Evolutionary conservation across 2,888 invertebrate genomes (phyloP).

Genomic region (Loripinus fragilis): DNA sequence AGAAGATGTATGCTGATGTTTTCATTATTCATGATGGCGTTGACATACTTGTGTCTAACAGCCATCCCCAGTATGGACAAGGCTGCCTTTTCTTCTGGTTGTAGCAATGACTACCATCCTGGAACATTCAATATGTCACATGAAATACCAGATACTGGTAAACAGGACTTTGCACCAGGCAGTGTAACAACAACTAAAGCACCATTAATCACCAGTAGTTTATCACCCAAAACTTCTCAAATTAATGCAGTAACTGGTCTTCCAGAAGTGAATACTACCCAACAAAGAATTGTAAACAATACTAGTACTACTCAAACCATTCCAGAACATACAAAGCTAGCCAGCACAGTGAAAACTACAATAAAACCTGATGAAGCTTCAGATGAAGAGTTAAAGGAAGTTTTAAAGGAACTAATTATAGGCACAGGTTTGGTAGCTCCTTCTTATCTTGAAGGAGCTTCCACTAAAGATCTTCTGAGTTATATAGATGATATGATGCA

Average conservation of each 20-base stretch:
- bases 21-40: constrained; percentile 76
- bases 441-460: constrained; percentile 16
- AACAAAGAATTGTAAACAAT: not conserved
- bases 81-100: constrained; percentile 40
- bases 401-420: not conserved
- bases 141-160: not conserved
- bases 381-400: not conserved
- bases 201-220: not conserved
- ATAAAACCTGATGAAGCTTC: not conserved
- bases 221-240: not conserved
- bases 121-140: not conserved
- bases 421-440: constrained; percentile 4
- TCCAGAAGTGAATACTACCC: not conserved
- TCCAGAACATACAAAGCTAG: not conserved
- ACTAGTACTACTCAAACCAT: not conserved
- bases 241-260: not conserved
- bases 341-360: not conserved
- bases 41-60: constrained; percentile 73
- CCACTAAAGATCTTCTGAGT: constrained; percentile 5
- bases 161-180: not conserved
- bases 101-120: not conserved
- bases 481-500: constrained; percentile 7
- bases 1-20: constrained; percentile 74
- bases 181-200: not conserved
- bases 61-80: constrained; percentile 62